Base-by-base conservation (phyloP, 2,797 vertebrate species). In the Takifugu rubripes region DNA sequence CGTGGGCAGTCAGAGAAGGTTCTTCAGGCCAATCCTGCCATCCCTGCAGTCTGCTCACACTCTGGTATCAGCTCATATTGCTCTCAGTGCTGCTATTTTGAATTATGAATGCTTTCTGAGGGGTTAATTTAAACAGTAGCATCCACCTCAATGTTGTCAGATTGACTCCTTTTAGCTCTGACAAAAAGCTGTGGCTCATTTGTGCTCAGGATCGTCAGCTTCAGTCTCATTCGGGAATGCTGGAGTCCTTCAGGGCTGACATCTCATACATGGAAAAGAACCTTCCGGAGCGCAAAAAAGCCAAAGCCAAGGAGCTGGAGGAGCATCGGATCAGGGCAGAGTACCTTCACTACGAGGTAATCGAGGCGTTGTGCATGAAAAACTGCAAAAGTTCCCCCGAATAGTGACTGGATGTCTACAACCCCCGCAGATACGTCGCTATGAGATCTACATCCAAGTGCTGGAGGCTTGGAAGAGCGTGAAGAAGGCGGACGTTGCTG, bases 11-110 rank as follows among this genome's bases (percentile, higher is more conserved):
- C 95, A 95, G 84, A 92, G 85, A 74, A 91, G 84, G 74, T 97
- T 97, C 66, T 90, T 87, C 61, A 79, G 96, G 24, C 96, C 95
- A 11, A 93, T 95, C 68, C 89, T 97, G 11, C 96, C 96, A 0
- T 80, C 91, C 21, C 79, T 88, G 0, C 87, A 88, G 74, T 90
- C 89, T 0, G 73, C 70, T 5, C 82, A 90, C 21, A 81, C 77
- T 29, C 80, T 87, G 84, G 90, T 92, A 85, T 21, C 2, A 50
- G 15, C 6, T 46, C 16, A 9, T 46, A n/a, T 46, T 46, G 17
- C 17, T 21, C 17, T 46, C 21, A 14, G 11, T 40, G 36, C 11
- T 12, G 12, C 14, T 40, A 10, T 33, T 31, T 33, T 33, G 10
- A 33, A 33, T 10, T 10, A 33, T 33, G 21, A 33, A 10, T 33